Evolutionary conservation across 2,113 vertebrate genomes (phyloP).

Genomic region (Xenopus tropicalis): UCB_Xtro_10.0 CM004450.2:72029001-72029500

Average conservation of each 20-base stretch:
- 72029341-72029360: too few relatives aligned
- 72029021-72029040: neutral
- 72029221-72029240: constrained; percentile 29
- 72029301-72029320: too few relatives aligned
- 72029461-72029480: too few relatives aligned
- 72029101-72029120: constrained; percentile 48
- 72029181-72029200: constrained; percentile 16
- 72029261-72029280: neutral
- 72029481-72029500: too few relatives aligned
- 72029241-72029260: neutral
- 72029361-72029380: too few relatives aligned
- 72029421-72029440: too few relatives aligned
- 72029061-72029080: too few relatives aligned
- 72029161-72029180: constrained; percentile 48
- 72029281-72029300: neutral
- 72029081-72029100: too few relatives aligned
- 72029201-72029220: constrained; percentile 12
- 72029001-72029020: constrained; percentile 73
- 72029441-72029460: too few relatives aligned
- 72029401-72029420: too few relatives aligned
- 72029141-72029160: constrained; percentile 38
- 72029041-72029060: neutral
- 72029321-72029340: too few relatives aligned
- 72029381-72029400: too few relatives aligned
- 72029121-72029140: constrained; percentile 50